Evolutionary conservation across 2,113 vertebrate genomes (phyloP).

Genomic region (Serinus canaria): DNA sequence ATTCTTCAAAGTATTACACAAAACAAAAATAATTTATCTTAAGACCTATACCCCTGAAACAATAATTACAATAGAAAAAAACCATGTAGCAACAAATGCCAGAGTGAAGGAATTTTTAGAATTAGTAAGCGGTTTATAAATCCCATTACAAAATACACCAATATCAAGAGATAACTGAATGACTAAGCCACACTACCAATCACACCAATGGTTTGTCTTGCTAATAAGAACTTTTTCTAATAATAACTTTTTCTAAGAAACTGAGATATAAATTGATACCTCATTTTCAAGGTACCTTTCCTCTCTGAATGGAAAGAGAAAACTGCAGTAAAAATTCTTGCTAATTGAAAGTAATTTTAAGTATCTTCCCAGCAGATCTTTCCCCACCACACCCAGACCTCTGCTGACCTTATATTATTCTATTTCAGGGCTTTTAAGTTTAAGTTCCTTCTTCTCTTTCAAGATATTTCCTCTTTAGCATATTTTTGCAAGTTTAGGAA

Average conservation of each 20-base stretch:
- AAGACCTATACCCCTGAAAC: not conserved
- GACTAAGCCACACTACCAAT: not conserved
- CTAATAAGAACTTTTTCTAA: not conserved
- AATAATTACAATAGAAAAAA: not conserved
- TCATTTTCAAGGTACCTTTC: not conserved
- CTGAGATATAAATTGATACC: not conserved
- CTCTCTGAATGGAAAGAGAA: not conserved
- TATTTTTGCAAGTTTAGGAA: not conserved
- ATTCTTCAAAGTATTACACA: not conserved
- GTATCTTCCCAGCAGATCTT: not conserved
- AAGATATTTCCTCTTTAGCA: not conserved
- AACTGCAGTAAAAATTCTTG: not conserved
- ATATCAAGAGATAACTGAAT: not conserved
- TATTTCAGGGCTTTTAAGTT: not conserved
- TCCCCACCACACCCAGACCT: not conserved
- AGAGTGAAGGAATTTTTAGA: not conserved
- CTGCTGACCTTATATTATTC: not conserved
- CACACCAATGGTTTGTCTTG: not conserved
- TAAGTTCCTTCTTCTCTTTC: not conserved
- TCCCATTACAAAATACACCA: not conserved
- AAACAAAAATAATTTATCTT: not conserved
- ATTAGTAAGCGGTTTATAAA: not conserved
- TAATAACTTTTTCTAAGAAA: not conserved
- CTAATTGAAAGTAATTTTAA: not conserved
- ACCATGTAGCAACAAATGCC: not conserved